These are phyloP conservation scores for Gallinago media DNA, from an alignment of 2,113 vertebrate genomes.

Conservation along the genomic window DNA sequence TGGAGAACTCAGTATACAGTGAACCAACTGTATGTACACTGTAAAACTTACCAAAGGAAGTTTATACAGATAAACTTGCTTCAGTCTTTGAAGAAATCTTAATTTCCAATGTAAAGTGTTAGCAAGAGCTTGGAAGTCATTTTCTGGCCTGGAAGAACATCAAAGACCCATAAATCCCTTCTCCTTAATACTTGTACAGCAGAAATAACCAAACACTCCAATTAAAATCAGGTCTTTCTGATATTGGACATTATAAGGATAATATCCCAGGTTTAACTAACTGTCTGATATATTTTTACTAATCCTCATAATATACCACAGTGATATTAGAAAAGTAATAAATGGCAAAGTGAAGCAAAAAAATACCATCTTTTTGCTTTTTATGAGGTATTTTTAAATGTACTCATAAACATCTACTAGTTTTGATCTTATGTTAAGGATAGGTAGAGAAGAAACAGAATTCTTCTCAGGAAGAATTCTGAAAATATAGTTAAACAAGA, in stretches of 20 bases:
- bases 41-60: background rate
- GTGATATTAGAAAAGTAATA: background rate
- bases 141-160: background rate
- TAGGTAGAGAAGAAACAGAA: accelerated
- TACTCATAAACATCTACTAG: background rate
- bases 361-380: background rate
- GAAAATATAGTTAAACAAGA: background rate
- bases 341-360: background rate
- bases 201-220: background rate
- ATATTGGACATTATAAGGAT: background rate
- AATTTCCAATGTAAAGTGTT: background rate
- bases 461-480: background rate
- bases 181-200: background rate
- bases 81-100: background rate
- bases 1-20: background rate
- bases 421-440: background rate
- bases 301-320: background rate
- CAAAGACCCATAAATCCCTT: background rate
- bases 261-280: background rate
- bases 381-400: background rate
- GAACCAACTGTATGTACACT: no score
- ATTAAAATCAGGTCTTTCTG: background rate
- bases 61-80: background rate
- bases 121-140: accelerated
- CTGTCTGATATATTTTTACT: background rate